phyloP scores from a whole-genome alignment of 2,797 vertebrate genomes.

The Muraenolepis orangiensis region DNA sequence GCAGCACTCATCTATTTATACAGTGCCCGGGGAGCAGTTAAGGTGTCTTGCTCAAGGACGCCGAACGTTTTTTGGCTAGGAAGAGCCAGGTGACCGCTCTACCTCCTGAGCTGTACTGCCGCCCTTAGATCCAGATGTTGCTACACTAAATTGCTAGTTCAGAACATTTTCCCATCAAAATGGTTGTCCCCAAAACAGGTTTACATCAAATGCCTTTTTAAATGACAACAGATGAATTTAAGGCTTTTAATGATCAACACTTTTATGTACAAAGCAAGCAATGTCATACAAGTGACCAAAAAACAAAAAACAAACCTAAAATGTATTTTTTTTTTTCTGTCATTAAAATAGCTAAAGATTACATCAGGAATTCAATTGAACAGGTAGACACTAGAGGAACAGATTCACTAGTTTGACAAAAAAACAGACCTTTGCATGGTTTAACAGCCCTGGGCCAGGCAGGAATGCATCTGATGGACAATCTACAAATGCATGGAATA shows the following conservation, averaged over 20 bases:
- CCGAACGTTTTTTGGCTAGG: too few species aligned
- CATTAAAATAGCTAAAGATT: slow-evolving; percentile 64
- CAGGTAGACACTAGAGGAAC: slow-evolving; percentile 45
- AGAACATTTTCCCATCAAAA: background rate
- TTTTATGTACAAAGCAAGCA: slow-evolving; percentile 80
- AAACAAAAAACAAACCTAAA: slow-evolving; percentile 58
- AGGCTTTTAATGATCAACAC: too few species aligned
- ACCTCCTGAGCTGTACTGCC: too few species aligned
- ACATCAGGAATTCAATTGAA: slow-evolving; percentile 42
- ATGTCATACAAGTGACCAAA: slow-evolving; percentile 58
- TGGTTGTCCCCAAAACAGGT: background rate
- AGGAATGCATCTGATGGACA: slow-evolving; percentile 11
- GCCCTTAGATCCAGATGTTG: too few species aligned
- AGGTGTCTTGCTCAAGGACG: too few species aligned
- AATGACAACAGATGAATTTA: too few species aligned
- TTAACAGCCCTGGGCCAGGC: slow-evolving; percentile 45
- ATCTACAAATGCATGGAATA: slow-evolving; percentile 8
- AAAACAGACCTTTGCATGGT: slow-evolving; percentile 25
- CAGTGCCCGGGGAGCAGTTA: too few species aligned
- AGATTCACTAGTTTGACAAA: slow-evolving; percentile 28
- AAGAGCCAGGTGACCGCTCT: too few species aligned
- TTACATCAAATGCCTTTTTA: too few species aligned
- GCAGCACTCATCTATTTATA: too few species aligned
- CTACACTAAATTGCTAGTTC: background rate
- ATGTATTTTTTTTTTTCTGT: slow-evolving; percentile 37